Percentiles rank a stretch among this genome's conserved stretches.
Evolutionary conservation across 1,140 invertebrate genomes (phyloP).

Genomic region (Pachypsylla venusta): DNA sequence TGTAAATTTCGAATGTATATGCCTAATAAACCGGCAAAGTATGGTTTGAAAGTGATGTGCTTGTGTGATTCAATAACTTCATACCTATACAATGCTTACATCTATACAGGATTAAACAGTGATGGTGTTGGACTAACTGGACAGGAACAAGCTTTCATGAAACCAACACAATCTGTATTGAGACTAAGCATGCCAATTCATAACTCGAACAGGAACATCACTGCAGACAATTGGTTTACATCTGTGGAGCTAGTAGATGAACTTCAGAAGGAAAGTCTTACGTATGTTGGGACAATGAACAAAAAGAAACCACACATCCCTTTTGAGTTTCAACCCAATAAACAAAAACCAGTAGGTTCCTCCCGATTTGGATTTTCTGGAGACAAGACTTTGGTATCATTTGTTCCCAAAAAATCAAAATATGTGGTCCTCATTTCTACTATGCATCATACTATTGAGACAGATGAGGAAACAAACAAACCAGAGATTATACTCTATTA

Average conservation of each 20-base stretch:
- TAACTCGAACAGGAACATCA: slow-evolving; percentile 27
- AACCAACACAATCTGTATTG: slow-evolving; percentile 15
- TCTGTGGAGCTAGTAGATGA: slow-evolving; percentile 28
- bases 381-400: slow-evolving; percentile 17
- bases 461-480: slow-evolving; percentile 21
- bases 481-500: slow-evolving; percentile 26
- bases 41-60: slow-evolving; percentile 23
- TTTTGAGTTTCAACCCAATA: slow-evolving; percentile 17
- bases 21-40: slow-evolving; percentile 33
- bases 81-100: slow-evolving; percentile 17
- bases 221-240: slow-evolving; percentile 31
- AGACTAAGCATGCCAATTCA: slow-evolving; percentile 20
- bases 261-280: slow-evolving; percentile 27
- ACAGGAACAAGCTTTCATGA: neutral
- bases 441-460: slow-evolving; percentile 24
- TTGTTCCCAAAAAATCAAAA: slow-evolving; percentile 21
- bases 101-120: slow-evolving; percentile 15
- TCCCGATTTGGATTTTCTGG: slow-evolving; percentile 19
- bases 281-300: slow-evolving; percentile 31
- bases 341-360: slow-evolving; percentile 5
- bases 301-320: slow-evolving; percentile 34
- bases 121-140: slow-evolving; percentile 12
- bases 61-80: slow-evolving; percentile 11
- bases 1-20: slow-evolving; percentile 33
- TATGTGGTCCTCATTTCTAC: slow-evolving; percentile 26